Conservation (phyloP, 2,888 invertebrate genomes). For the Acanthacorydalis orientalis region DNA sequence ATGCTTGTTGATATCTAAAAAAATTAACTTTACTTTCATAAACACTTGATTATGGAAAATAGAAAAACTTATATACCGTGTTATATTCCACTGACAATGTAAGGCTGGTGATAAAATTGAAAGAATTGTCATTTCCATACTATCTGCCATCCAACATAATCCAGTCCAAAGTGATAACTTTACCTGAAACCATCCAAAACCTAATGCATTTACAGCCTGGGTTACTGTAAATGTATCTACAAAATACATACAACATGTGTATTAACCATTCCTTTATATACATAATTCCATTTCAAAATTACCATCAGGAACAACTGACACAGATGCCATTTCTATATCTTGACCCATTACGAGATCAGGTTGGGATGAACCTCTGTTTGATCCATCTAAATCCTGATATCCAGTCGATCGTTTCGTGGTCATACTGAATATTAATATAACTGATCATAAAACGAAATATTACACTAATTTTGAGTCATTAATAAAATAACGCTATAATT, state of each 20-base stretch:
- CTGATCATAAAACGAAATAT: no score
- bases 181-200: slow-evolving; percentile 82
- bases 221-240: slow-evolving; percentile 73
- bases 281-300: slow-evolving; percentile 12
- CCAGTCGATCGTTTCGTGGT: slow-evolving; percentile 38
- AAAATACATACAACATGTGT: slow-evolving; percentile 12
- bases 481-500: no score
- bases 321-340: slow-evolving; percentile 63
- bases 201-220: slow-evolving; percentile 72
- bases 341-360: slow-evolving; percentile 30
- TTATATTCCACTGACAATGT: slow-evolving; percentile 88
- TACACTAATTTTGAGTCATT: no score
- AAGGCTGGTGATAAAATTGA: slow-evolving; percentile 86
- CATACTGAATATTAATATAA: slow-evolving; percentile 12
- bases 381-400: slow-evolving; percentile 43
- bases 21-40: no score
- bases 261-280: neutral
- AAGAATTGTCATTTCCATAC: slow-evolving; percentile 96
- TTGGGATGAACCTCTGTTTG: slow-evolving; percentile 24
- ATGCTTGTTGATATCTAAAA: slow-evolving; percentile 69
- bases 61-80: slow-evolving; percentile 28
- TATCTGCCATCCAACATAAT: slow-evolving; percentile 91
- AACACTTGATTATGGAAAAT: no score
- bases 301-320: slow-evolving; percentile 69
- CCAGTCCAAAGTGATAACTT: slow-evolving; percentile 73